Conservation (phyloP, 2,113 vertebrate species). For the Steatornis caripensis region DNA sequence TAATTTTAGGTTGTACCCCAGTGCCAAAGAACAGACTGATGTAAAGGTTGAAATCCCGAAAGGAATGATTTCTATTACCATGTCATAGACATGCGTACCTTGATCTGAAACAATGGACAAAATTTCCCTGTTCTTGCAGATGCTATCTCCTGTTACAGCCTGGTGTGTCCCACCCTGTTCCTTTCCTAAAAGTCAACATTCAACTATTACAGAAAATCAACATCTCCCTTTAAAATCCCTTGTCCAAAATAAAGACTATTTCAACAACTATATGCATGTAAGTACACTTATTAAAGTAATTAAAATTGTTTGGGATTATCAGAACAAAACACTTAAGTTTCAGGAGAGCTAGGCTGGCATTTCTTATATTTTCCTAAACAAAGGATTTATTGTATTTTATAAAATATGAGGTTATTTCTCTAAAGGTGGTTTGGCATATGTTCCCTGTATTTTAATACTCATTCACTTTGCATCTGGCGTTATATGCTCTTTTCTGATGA, state of each 20-base stretch:
- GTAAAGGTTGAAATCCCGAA: neutral
- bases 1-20: neutral
- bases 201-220: neutral
- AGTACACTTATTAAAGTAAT: neutral
- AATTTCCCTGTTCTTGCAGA: neutral
- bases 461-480: slow-evolving; percentile 54
- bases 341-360: neutral
- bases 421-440: neutral
- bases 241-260: neutral
- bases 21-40: neutral
- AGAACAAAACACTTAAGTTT: neutral
- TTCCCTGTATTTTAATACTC: neutral
- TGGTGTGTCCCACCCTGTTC: neutral
- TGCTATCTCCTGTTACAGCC: neutral
- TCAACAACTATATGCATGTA: neutral
- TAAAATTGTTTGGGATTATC: neutral
- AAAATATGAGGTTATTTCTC: neutral
- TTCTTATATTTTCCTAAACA: neutral
- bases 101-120: neutral
- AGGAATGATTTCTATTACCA: neutral
- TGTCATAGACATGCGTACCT: accelerated
- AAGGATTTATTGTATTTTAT: neutral
- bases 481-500: slow-evolving; percentile 57
- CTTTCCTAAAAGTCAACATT: neutral
- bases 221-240: neutral